Evolutionary conservation across 2,113 vertebrate genomes (phyloP).

Genomic region (Antechinus stuartii): DNA sequence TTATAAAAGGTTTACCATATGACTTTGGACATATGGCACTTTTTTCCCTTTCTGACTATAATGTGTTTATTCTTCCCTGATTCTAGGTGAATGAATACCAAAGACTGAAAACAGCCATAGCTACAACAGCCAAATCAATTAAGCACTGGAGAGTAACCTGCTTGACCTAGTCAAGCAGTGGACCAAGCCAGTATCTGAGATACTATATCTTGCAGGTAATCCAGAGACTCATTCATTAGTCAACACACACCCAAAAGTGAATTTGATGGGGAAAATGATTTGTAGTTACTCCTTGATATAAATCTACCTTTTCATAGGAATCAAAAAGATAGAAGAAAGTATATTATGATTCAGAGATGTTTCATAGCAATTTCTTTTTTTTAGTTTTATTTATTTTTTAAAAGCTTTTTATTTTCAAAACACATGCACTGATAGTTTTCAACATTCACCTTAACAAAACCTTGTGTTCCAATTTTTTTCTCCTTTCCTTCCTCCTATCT

Average conservation of each 20-base stretch:
- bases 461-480: no score
- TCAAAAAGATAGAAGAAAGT: not conserved
- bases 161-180: not conserved
- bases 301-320: not conserved
- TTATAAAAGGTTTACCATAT: not conserved
- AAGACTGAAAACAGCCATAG: not conserved
- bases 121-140: not conserved
- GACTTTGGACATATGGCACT: not conserved
- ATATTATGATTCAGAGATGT: not conserved
- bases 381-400: no score
- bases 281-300: not conserved
- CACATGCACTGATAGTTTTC: no score
- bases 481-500: no score
- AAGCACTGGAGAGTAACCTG: no score
- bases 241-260: not conserved
- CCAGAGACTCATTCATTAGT: not conserved
- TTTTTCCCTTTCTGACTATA: not conserved
- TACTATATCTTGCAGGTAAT: not conserved
- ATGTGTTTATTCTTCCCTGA: not conserved
- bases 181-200: not conserved
- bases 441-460: no score
- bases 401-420: no score
- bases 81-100: not conserved
- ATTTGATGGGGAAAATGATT: not conserved
- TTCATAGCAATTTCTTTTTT: not conserved